A percentile compares a stretch with the other conserved stretches of the same genome.
These are phyloP conservation scores for Ianthella basta DNA, from an alignment of 37 sponge, comb jelly and placozoan species.

Conservation along the genomic window DNA sequence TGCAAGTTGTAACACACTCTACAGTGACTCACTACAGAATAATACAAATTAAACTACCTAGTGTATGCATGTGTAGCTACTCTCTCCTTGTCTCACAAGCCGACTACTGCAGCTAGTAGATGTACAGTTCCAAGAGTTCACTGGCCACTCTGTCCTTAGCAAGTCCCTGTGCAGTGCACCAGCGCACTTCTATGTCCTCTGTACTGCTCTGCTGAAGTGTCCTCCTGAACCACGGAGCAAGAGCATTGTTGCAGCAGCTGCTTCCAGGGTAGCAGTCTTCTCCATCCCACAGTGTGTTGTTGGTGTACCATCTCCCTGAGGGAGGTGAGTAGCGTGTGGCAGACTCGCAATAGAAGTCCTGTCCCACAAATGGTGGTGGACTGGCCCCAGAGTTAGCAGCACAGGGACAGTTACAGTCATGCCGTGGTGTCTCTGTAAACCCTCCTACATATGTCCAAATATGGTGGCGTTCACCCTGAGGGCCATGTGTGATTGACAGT, in stretches of 20 bases:
- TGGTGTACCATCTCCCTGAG: background rate
- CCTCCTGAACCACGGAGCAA: slow-evolving; percentile 27
- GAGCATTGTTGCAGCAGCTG: slow-evolving; percentile 19
- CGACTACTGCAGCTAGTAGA: background rate
- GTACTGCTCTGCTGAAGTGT: background rate
- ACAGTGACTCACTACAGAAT: too few relatives aligned
- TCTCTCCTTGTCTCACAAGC: too few relatives aligned
- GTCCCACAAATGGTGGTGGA: background rate
- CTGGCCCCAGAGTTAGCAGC: background rate
- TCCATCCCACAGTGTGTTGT: slow-evolving; percentile 17
- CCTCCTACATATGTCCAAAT: slow-evolving; percentile 21
- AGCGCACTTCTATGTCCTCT: slow-evolving; percentile 20
- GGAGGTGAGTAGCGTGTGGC: background rate
- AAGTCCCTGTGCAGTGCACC: background rate
- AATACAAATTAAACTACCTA: too few relatives aligned
- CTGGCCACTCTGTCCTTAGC: background rate
- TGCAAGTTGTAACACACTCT: too few relatives aligned
- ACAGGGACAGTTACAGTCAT: slow-evolving; percentile 12
- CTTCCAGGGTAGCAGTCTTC: slow-evolving; percentile 20
- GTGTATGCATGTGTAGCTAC: too few relatives aligned
- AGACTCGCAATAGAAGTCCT: background rate
- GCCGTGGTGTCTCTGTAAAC: background rate
- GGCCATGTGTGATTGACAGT: slow-evolving; percentile 7
- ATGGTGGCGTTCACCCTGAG: background rate
- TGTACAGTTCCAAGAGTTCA: slow-evolving; percentile 25